These are phyloP conservation scores for Cydia splendana DNA, from an alignment of 1,140 invertebrate genomes.

Conservation along the genomic window DNA sequence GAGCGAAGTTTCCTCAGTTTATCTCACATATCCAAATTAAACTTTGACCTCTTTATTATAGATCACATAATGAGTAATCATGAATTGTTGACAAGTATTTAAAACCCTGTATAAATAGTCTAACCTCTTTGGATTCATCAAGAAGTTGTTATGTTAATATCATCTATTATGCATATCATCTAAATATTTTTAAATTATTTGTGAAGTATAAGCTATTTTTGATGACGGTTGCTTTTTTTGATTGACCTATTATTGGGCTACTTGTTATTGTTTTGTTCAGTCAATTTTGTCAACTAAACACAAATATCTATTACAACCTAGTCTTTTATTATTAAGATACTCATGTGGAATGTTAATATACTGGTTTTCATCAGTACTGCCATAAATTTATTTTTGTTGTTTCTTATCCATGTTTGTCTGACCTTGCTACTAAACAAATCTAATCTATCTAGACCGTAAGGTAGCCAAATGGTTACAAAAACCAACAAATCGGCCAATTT, in stretches of 20 bases:
- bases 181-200: not conserved
- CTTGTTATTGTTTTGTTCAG: not conserved
- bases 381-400: not conserved
- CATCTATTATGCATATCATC: not conserved
- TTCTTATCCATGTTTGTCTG: slow-evolving; percentile 13
- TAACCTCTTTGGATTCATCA: not conserved
- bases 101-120: not conserved
- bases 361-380: not conserved
- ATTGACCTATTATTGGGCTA: not conserved
- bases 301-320: not conserved
- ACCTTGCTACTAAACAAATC: slow-evolving; percentile 11
- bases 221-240: not conserved
- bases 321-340: not conserved
- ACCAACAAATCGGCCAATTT: slow-evolving; percentile 3
- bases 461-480: slow-evolving; percentile 19
- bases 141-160: slow-evolving; percentile 5
- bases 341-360: not conserved
- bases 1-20: too few relatives aligned
- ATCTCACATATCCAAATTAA: too few relatives aligned
- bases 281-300: slow-evolving; percentile 1
- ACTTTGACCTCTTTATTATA: too few relatives aligned
- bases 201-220: not conserved
- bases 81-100: too few relatives aligned
- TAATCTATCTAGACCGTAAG: not conserved
- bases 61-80: too few relatives aligned